Evolutionary conservation across 2,113 vertebrate species (phyloP).

Genomic region (Phylloscopus trochilus): DNA sequence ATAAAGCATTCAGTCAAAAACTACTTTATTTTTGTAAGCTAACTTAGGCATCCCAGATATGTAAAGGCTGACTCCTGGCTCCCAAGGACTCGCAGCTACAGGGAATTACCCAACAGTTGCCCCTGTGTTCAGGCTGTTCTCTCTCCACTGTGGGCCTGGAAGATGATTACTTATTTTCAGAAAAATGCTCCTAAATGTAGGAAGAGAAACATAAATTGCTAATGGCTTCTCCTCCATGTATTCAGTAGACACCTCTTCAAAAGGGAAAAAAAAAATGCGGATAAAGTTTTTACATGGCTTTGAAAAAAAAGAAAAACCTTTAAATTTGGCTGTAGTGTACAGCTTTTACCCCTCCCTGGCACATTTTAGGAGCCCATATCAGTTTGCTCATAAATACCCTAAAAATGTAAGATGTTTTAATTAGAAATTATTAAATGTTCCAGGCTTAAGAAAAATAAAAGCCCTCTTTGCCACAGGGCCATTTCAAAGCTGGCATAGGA

Average conservation of each 20-base stretch:
- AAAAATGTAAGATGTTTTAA: conserved; percentile 34
- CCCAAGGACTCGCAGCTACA: background rate
- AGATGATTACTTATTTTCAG: conserved; percentile 11
- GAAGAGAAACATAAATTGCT: conserved; percentile 8
- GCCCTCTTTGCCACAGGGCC: background rate
- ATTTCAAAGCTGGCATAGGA: conserved; percentile 38
- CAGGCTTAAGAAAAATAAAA: conserved; percentile 36
- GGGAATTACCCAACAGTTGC: conserved; percentile 19
- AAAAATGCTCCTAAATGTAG: conserved; percentile 6
- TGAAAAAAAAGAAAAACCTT: background rate
- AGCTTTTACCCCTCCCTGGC: background rate
- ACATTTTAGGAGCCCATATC: background rate
- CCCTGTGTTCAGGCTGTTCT: background rate
- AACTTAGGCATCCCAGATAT: conserved; percentile 14
- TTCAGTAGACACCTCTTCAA: background rate
- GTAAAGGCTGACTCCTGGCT: conserved; percentile 3
- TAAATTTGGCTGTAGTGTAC: background rate
- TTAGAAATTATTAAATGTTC: conserved; percentile 51
- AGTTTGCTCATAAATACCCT: conserved; percentile 42
- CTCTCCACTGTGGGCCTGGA: background rate
- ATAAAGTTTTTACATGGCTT: background rate
- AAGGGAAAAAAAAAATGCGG: background rate
- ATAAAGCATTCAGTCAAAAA: conserved; percentile 20
- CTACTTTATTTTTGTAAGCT: conserved; percentile 41
- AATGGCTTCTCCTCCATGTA: background rate